These are phyloP conservation scores for Heliconius erato DNA, from an alignment of 2,888 invertebrate genomes.

Conservation along the genomic window DNA sequence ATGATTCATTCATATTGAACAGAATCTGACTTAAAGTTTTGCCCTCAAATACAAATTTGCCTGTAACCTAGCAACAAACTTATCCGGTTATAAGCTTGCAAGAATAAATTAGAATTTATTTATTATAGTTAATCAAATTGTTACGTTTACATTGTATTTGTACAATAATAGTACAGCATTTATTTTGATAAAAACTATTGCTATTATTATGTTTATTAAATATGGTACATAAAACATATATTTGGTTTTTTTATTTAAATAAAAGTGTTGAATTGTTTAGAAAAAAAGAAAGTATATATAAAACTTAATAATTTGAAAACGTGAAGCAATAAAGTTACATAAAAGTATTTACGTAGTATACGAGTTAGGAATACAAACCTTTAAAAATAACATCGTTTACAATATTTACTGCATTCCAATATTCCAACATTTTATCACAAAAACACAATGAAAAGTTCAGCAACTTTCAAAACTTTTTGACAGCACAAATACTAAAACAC, in stretches of 20 bases:
- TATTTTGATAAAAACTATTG: neutral
- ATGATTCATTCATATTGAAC: neutral
- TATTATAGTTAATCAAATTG: neutral
- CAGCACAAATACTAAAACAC: conserved; percentile 64
- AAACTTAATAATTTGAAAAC: neutral
- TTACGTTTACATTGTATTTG: neutral
- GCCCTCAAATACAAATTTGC: neutral
- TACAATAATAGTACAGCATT: neutral
- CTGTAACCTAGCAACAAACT: neutral
- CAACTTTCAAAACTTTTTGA: conserved; percentile 71
- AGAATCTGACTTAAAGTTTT: neutral
- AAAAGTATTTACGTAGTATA: neutral
- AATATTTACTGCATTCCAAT: conserved; percentile 46
- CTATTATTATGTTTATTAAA: neutral
- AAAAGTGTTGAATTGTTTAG: neutral
- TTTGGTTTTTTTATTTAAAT: neutral
- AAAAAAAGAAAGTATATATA: too few relatives aligned
- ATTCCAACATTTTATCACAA: conserved; percentile 54
- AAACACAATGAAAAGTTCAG: conserved; percentile 64
- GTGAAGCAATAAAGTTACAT: neutral
- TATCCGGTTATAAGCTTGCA: neutral
- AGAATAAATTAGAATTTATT: neutral
- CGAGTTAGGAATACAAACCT: conserved; percentile 53
- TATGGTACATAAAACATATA: neutral
- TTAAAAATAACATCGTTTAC: conserved; percentile 43